phyloP scores from a whole-genome alignment of 2,888 invertebrate species.

The Pheosia tremula region DNA sequence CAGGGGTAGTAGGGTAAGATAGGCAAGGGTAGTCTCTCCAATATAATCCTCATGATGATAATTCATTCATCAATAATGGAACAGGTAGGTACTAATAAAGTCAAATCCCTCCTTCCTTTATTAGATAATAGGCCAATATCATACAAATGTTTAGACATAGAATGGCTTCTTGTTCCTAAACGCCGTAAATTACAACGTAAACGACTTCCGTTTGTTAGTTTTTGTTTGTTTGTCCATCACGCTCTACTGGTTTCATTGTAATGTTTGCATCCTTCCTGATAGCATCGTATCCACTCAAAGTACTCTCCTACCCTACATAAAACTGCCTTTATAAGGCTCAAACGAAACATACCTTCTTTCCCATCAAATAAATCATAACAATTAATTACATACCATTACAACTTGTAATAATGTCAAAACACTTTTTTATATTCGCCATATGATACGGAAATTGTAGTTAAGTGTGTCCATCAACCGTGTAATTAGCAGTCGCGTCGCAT shows the following conservation, averaged over 20 bases:
- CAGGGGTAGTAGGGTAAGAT: too few species aligned
- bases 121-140: too few species aligned
- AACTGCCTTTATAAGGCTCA: too few species aligned
- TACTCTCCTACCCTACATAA: too few species aligned
- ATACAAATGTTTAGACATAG: too few species aligned
- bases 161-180: background rate
- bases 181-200: background rate
- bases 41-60: too few species aligned
- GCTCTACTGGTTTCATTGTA: background rate
- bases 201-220: background rate
- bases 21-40: too few species aligned
- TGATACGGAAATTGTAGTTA: conserved; percentile 10
- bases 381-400: background rate
- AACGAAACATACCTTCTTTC: too few species aligned
- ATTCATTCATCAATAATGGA: too few species aligned
- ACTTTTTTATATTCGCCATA: background rate
- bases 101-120: too few species aligned
- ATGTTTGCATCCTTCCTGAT: background rate
- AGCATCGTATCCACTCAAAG: too few species aligned
- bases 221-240: background rate
- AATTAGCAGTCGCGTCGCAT: conserved; percentile 29
- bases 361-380: background rate
- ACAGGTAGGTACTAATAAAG: too few species aligned
- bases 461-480: conserved; percentile 13
- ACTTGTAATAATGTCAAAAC: background rate